Evolutionary conservation across 2,113 vertebrate species (phyloP).

Genomic region (Channa maculata): DNA sequence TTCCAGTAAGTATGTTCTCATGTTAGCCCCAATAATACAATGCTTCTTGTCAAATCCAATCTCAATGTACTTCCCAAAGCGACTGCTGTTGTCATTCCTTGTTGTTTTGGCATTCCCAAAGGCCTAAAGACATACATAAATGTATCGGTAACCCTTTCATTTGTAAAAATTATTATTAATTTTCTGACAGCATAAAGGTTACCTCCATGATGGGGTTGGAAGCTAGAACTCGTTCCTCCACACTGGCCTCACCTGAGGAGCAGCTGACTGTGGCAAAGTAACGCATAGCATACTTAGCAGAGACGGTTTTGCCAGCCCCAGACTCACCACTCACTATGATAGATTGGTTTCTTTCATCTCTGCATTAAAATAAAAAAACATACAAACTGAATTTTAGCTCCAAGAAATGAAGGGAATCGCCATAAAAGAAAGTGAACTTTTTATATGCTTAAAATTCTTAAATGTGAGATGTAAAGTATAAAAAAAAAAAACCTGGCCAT

Average conservation of each 20-base stretch:
- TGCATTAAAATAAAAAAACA: constrained; percentile 60
- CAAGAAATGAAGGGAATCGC: neutral
- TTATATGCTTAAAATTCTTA: neutral
- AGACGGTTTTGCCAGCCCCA: constrained; percentile 97
- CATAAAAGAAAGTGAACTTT: neutral
- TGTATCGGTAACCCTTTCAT: neutral
- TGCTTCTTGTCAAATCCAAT: constrained; percentile 94
- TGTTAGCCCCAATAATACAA: constrained; percentile 93
- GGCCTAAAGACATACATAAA: constrained; percentile 81
- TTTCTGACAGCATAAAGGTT: constrained; percentile 42
- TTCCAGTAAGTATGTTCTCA: constrained; percentile 98
- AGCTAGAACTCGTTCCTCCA: constrained; percentile 94
- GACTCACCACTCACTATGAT: constrained; percentile 99
- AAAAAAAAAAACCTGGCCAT: constrained; percentile 90
- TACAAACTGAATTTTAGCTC: neutral
- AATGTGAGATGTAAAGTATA: neutral
- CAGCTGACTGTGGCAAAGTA: constrained; percentile 97
- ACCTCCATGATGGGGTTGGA: constrained; percentile 99
- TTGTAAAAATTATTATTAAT: too few species aligned
- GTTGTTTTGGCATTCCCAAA: constrained; percentile 98
- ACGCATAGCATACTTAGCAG: constrained; percentile 97
- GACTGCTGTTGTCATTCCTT: constrained; percentile 99
- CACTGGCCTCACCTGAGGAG: constrained; percentile 89
- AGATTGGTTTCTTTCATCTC: constrained; percentile 95
- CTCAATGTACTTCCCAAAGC: constrained; percentile 98